Percentiles rank a stretch among this genome's conserved stretches.
Evolutionary conservation across 2,113 vertebrate species (phyloP).

Genomic region (Pomatostomus ruficeps): DNA sequence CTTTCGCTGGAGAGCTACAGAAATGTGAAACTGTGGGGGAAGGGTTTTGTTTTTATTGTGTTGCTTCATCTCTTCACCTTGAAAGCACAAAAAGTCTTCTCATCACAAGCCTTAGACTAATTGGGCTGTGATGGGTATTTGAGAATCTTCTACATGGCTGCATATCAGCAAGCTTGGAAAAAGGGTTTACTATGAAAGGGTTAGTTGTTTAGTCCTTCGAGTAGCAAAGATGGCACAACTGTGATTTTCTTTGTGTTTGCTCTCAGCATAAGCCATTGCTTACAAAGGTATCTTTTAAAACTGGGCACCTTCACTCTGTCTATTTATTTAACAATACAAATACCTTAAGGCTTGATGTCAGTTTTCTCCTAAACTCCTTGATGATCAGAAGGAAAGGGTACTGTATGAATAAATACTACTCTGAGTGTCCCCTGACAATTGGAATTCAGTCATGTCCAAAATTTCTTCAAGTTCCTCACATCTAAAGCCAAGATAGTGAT

Average conservation of each 20-base stretch:
- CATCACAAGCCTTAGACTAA: not conserved
- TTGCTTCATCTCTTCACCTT: slow-evolving; percentile 43
- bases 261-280: not conserved
- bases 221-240: not conserved
- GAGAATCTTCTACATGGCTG: not conserved
- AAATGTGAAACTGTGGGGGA: not conserved
- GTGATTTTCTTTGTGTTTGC: slow-evolving; percentile 7
- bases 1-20: not conserved
- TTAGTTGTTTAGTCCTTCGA: not conserved
- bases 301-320: not conserved
- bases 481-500: not conserved
- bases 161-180: not conserved
- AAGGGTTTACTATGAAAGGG: not conserved
- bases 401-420: not conserved
- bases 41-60: not conserved
- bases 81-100: slow-evolving; percentile 3
- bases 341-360: not conserved
- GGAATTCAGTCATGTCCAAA: not conserved
- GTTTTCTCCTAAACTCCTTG: slow-evolving; percentile 1
- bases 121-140: not conserved
- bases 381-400: not conserved
- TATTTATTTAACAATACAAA: slow-evolving; percentile 25
- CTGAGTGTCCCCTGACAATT: not conserved
- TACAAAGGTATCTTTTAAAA: not conserved
- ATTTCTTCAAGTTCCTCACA: not conserved